A percentile compares a stretch with the other conserved stretches of the same genome.
Conservation (phyloP, 2,888 invertebrate genomes). For the Brachycybe producta region DNA sequence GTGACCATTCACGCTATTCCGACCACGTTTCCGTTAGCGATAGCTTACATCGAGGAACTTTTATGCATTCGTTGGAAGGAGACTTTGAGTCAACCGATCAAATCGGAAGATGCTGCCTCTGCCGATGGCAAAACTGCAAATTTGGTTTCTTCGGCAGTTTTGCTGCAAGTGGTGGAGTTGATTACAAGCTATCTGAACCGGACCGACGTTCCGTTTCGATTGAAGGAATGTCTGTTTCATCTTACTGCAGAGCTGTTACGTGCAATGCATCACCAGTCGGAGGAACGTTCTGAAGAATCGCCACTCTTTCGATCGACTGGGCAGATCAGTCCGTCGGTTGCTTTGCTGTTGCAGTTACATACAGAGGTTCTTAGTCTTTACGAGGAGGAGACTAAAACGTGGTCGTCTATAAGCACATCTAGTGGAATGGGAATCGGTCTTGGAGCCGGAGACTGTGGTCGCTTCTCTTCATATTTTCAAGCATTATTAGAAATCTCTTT, state of each 20-base stretch:
- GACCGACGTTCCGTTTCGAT: conserved; percentile 30
- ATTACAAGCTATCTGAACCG: conserved; percentile 30
- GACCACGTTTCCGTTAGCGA: conserved; percentile 32
- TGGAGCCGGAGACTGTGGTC: conserved; percentile 28
- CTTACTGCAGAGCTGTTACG: conserved; percentile 31
- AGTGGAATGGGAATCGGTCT: too few species aligned
- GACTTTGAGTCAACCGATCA: not conserved
- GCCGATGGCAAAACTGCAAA: conserved; percentile 29
- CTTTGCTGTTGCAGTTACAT: conserved; percentile 26
- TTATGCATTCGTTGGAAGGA: too few species aligned
- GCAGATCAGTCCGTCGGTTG: conserved; percentile 20
- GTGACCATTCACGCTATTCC: conserved; percentile 34
- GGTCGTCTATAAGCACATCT: too few species aligned
- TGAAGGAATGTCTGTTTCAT: conserved; percentile 32
- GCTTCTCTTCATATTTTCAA: conserved; percentile 33
- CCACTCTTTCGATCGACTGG: conserved; percentile 26
- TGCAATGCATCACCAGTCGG: conserved; percentile 22
- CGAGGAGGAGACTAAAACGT: conserved; percentile 26
- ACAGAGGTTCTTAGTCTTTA: conserved; percentile 30
- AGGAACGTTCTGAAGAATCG: conserved; percentile 17
- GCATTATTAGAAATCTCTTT: conserved; percentile 30
- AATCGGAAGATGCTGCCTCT: conserved; percentile 28
- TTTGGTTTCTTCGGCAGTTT: too few species aligned
- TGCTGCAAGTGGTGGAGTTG: too few species aligned
- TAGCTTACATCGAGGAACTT: conserved; percentile 33